A percentile compares a stretch with the other conserved stretches of the same genome.
Conservation (phyloP, 2,888 invertebrate genomes). For the Pollenia amentaria region DNA sequence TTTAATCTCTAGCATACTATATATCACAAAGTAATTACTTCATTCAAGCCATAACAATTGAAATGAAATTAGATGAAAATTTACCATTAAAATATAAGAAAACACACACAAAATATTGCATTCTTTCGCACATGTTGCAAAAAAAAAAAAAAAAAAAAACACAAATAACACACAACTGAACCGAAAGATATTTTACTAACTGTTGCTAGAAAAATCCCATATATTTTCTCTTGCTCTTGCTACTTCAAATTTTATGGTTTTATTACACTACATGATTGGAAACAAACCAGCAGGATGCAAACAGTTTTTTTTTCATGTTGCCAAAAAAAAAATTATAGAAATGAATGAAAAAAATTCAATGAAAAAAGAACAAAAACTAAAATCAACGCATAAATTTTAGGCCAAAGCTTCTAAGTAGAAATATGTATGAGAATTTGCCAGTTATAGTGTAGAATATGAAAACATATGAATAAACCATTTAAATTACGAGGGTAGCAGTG, state of each 20-base stretch:
- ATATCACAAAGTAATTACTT: slow-evolving; percentile 69
- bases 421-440: background rate
- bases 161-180: slow-evolving; percentile 22
- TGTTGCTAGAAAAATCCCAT: slow-evolving; percentile 69
- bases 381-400: slow-evolving; percentile 73
- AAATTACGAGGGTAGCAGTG: background rate
- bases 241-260: slow-evolving; percentile 65
- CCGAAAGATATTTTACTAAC: slow-evolving; percentile 62
- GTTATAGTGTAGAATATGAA: background rate
- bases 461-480: slow-evolving; percentile 17
- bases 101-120: background rate
- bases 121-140: background rate
- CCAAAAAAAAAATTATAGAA: slow-evolving; percentile 32
- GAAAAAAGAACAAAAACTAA: slow-evolving; percentile 18
- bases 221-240: slow-evolving; percentile 60
- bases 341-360: slow-evolving; percentile 23
- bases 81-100: slow-evolving; percentile 43
- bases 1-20: slow-evolving; percentile 39
- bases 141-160: background rate
- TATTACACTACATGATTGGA: slow-evolving; percentile 71
- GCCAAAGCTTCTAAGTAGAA: slow-evolving; percentile 53
- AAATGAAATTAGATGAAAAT: slow-evolving; percentile 72
- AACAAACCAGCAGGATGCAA: slow-evolving; percentile 73
- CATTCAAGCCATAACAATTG: slow-evolving; percentile 68
- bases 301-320: slow-evolving; percentile 48